Conservation (phyloP, 2,113 vertebrate species). For the Anarhynchus alexandrinus region DNA sequence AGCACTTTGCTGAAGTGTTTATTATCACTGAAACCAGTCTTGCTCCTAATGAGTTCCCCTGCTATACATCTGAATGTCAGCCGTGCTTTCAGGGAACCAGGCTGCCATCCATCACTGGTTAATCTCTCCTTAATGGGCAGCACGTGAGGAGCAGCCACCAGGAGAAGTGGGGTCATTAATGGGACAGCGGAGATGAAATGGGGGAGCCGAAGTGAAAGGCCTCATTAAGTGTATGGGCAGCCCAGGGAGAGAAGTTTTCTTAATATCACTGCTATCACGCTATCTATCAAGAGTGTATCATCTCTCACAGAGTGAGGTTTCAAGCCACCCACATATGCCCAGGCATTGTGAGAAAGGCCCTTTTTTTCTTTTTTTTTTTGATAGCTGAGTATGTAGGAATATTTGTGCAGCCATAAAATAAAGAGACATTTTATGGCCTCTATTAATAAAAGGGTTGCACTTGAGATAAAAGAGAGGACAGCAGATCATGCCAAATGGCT, state of each 20-base stretch:
- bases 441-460: conserved; percentile 14
- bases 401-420: conserved; percentile 16
- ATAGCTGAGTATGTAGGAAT: not conserved
- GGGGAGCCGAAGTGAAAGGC: not conserved
- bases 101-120: not conserved
- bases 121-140: conserved; percentile 27
- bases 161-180: not conserved
- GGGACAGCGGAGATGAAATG: not conserved
- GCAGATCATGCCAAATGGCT: conserved; percentile 5
- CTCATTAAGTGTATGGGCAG: conserved; percentile 18
- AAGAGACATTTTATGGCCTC: not conserved
- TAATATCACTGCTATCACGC: not conserved
- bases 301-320: not conserved
- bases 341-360: not conserved
- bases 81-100: not conserved
- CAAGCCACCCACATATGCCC: not conserved
- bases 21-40: not conserved
- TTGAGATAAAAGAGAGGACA: not conserved
- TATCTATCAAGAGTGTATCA: not conserved
- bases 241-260: conserved; percentile 7
- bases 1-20: not conserved
- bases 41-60: not conserved
- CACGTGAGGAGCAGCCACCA: not conserved
- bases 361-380: not conserved
- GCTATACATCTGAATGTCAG: not conserved